phyloP scores from a whole-genome alignment of 1,140 invertebrate species.

The Drosophila orena region DNA sequence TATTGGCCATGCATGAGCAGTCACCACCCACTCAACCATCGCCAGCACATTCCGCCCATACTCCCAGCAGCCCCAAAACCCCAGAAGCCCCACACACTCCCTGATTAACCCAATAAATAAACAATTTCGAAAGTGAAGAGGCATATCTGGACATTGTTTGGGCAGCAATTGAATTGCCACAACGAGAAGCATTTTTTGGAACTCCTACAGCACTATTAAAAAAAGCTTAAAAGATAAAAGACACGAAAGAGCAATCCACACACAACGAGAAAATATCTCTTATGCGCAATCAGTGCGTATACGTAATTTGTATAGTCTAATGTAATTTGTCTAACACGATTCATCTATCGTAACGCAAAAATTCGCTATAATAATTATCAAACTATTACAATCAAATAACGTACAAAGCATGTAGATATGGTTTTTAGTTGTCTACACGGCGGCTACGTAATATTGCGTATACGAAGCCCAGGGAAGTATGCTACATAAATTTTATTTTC shows the following conservation, averaged over 20 bases:
- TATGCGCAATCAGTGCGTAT: background rate
- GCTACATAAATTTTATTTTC: too few relatives aligned
- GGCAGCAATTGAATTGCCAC: slow-evolving; percentile 9
- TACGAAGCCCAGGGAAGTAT: too few relatives aligned
- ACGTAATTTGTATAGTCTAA: background rate
- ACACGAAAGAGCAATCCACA: background rate
- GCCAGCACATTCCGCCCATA: background rate
- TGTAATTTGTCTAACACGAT: too few relatives aligned
- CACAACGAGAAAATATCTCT: background rate
- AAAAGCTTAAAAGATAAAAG: too few relatives aligned
- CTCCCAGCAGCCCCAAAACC: too few relatives aligned
- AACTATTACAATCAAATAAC: too few relatives aligned
- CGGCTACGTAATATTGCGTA: too few relatives aligned
- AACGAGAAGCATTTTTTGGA: background rate
- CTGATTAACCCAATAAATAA: slow-evolving; percentile 43
- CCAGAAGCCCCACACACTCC: background rate
- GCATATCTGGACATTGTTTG: slow-evolving; percentile 8
- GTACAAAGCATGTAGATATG: too few relatives aligned
- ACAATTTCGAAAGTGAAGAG: background rate
- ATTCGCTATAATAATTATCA: too few relatives aligned
- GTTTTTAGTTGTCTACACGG: too few relatives aligned
- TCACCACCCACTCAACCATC: slow-evolving; percentile 16
- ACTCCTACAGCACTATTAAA: background rate
- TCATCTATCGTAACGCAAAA: too few relatives aligned
- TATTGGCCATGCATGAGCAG: slow-evolving; percentile 45